These are phyloP conservation scores for Desoria tigrina DNA, from an alignment of 2,888 invertebrate genomes.

Conservation along the genomic window DNA sequence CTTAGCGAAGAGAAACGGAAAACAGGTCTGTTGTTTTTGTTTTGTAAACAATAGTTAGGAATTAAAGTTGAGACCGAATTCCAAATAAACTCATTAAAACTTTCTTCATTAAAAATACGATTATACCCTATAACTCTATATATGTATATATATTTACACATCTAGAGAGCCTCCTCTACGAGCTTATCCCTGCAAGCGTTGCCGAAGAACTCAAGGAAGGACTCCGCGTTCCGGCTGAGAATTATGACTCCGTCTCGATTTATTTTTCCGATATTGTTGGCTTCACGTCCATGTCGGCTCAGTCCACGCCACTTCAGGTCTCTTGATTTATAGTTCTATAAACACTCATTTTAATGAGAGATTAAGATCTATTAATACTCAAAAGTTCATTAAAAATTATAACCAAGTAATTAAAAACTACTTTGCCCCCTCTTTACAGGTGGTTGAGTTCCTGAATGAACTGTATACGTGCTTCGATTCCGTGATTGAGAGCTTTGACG, in stretches of 20 bases:
- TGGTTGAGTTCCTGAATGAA: slow-evolving; percentile 83
- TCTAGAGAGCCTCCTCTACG: slow-evolving; percentile 77
- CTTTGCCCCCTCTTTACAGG: slow-evolving; percentile 59
- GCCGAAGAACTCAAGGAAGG: slow-evolving; percentile 90
- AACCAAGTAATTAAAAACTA: no score
- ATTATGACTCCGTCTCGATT: slow-evolving; percentile 78
- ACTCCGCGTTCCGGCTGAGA: slow-evolving; percentile 76
- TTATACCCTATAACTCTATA: no score
- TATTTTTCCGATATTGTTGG: slow-evolving; percentile 84
- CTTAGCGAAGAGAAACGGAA: slow-evolving; percentile 94
- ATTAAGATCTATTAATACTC: neutral
- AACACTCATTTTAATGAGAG: neutral
- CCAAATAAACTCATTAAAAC: no score
- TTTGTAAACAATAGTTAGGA: neutral
- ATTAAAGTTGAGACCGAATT: no score
- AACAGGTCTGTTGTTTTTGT: slow-evolving; percentile 65
- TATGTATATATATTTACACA: no score
- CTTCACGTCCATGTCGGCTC: slow-evolving; percentile 70
- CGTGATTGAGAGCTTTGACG: slow-evolving; percentile 82
- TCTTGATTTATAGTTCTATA: slow-evolving; percentile 27
- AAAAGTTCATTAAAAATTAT: neutral
- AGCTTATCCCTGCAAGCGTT: slow-evolving; percentile 82
- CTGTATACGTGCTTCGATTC: slow-evolving; percentile 85
- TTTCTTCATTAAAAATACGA: no score
- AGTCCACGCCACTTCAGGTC: slow-evolving; percentile 76